Conservation (phyloP, 2,888 invertebrate genomes). For the Argynnis bischoffii region DNA sequence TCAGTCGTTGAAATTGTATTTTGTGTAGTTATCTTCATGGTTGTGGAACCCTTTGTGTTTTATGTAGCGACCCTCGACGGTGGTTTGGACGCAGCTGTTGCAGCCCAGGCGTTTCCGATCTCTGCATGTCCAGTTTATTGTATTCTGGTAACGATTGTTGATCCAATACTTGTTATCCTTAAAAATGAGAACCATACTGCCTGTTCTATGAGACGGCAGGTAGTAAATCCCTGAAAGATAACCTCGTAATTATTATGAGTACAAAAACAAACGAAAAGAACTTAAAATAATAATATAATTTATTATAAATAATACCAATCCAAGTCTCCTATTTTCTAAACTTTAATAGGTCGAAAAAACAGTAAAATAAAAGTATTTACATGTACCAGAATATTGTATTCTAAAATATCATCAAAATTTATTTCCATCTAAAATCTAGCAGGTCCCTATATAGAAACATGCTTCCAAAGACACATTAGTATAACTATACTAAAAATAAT, state of each 20-base stretch:
- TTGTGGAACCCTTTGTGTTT: conserved; percentile 76
- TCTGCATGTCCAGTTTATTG: conserved; percentile 77
- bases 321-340: background rate
- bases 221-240: conserved; percentile 72
- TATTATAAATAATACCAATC: conserved; percentile 19
- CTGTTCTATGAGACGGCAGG: conserved; percentile 74
- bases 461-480: conserved; percentile 56
- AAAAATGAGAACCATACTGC: conserved; percentile 77
- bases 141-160: conserved; percentile 76
- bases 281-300: background rate
- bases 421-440: conserved; percentile 62
- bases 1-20: conserved; percentile 77
- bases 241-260: conserved; percentile 38
- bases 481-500: conserved; percentile 41
- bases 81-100: conserved; percentile 74
- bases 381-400: conserved; percentile 71
- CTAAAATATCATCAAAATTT: conserved; percentile 66
- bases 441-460: conserved; percentile 74
- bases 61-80: conserved; percentile 70
- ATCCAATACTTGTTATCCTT: conserved; percentile 79
- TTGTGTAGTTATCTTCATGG: conserved; percentile 74
- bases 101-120: conserved; percentile 73
- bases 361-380: conserved; percentile 29
- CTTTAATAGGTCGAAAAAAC: conserved; percentile 28
- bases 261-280: background rate